Evolutionary conservation across 2,888 invertebrate species (phyloP).

Genomic region (Bembecia ichneumoniformis): DNA sequence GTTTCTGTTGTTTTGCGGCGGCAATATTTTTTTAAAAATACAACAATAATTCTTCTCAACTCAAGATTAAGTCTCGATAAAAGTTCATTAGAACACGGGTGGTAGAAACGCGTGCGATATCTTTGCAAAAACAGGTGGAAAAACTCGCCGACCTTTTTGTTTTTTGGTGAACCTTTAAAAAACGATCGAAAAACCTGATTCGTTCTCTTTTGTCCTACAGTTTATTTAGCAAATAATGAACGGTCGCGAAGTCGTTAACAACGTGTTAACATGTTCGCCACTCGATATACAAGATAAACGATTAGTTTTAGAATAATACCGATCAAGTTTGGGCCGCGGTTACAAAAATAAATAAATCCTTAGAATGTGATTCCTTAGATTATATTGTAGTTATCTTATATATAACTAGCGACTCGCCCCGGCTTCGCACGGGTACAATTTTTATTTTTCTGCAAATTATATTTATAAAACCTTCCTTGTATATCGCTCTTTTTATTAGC

Average conservation of each 20-base stretch:
- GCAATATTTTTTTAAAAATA: slow-evolving; percentile 68
- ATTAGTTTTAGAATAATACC: not conserved
- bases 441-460: no score
- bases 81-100: slow-evolving; percentile 63
- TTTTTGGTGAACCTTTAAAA: slow-evolving; percentile 43
- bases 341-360: no score
- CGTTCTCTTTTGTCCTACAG: slow-evolving; percentile 39
- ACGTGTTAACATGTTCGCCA: slow-evolving; percentile 19
- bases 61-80: slow-evolving; percentile 55
- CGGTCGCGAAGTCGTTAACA: slow-evolving; percentile 48
- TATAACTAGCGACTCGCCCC: no score
- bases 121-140: slow-evolving; percentile 44
- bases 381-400: no score
- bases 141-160: slow-evolving; percentile 29
- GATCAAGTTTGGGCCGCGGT: no score
- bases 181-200: slow-evolving; percentile 34
- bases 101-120: slow-evolving; percentile 53
- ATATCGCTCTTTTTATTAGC: no score
- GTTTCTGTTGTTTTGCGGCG: slow-evolving; percentile 51
- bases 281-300: not conserved
- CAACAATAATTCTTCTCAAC: slow-evolving; percentile 63
- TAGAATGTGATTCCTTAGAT: no score
- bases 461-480: no score
- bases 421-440: no score
- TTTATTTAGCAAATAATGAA: slow-evolving; percentile 59